Conservation (phyloP, 2,113 vertebrate species). For the Albula glossodonta region DNA sequence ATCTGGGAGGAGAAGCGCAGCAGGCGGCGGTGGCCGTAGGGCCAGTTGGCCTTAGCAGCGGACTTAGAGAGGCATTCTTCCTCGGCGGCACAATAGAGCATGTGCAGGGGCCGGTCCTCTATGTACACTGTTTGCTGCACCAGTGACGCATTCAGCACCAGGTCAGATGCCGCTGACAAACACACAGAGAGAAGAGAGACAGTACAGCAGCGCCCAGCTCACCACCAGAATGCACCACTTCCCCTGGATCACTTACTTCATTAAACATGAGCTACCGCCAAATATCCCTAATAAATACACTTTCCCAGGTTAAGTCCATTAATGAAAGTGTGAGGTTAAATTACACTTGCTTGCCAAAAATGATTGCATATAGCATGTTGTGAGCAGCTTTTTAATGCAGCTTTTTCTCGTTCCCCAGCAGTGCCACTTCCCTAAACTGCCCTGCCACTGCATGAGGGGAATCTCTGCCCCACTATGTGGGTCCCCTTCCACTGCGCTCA, state of each 20-base stretch:
- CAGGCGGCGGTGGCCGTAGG: slow-evolving; percentile 91
- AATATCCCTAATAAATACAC: too few species aligned
- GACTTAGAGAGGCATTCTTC: slow-evolving; percentile 91
- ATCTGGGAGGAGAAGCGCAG: slow-evolving; percentile 98
- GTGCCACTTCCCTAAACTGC: too few species aligned
- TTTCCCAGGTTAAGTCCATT: too few species aligned
- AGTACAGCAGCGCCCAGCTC: background rate
- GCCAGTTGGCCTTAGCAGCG: slow-evolving; percentile 90
- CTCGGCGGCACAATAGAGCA: slow-evolving; percentile 93
- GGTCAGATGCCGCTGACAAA: slow-evolving; percentile 84
- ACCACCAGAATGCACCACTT: background rate
- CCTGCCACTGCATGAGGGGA: too few species aligned
- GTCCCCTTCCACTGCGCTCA: background rate
- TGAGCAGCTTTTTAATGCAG: too few species aligned
- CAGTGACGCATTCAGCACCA: slow-evolving; percentile 83
- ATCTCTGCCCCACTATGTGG: too few species aligned
- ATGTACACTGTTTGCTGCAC: slow-evolving; percentile 95
- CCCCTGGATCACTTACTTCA: background rate
- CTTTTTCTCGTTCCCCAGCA: too few species aligned
- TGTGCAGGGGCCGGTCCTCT: slow-evolving; percentile 94
- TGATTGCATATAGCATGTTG: too few species aligned
- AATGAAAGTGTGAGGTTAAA: too few species aligned
- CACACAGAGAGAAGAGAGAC: background rate
- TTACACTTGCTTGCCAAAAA: too few species aligned
- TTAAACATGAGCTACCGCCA: background rate